Base-by-base conservation (phyloP, 2,888 invertebrate genomes). In the Metacarcinus magister region DNA sequence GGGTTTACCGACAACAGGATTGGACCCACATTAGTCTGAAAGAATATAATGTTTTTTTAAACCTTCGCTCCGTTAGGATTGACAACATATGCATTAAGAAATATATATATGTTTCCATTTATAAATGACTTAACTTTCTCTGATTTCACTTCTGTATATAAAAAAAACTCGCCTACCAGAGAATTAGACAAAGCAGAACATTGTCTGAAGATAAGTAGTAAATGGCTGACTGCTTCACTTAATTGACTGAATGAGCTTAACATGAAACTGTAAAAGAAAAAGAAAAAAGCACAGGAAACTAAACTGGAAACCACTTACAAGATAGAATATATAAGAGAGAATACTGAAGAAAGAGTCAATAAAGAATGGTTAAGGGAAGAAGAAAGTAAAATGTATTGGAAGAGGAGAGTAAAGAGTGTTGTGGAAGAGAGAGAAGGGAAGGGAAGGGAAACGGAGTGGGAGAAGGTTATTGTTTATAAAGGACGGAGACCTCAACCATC, bases 11-110 rank as follows among this genome's bases (percentile, higher is more conserved):
- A 99, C 96, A 99, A 98, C 97, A 99, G 98, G 97, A 99, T 99
- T 1, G 99, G 99, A 0, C 99, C 99, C 97, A 99, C 98, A 98
- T 99, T 99, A 87, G 99, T 99, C 99, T 99, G 98, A 97, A 67
- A 96, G 93, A 95, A 90, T 28, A 60, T 87, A n/a, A 10, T 54
- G 95, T 95, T 95, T 32, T 28, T 82, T 60, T 23, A 93, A 3
- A 60, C 10, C 5, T 90, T n/a, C 23, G 16, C 54, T 2, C 16
- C 54, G 16, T 54, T 54, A 54, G 16, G 13, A 54, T 16, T 39
- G 39, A 39, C 39, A 39, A 39, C 39, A 39, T 39, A 39, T 39
- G 39, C 39, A 39, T 39, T 39, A 39, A 39, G 39, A 39, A 39
- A 39, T 39, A 39, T 39, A 39, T n/a, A n/a, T n/a, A 2, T 39